phyloP scores from a whole-genome alignment of 35 echinoderm and acorn worm species.

The Chiridota heheva region DNA sequence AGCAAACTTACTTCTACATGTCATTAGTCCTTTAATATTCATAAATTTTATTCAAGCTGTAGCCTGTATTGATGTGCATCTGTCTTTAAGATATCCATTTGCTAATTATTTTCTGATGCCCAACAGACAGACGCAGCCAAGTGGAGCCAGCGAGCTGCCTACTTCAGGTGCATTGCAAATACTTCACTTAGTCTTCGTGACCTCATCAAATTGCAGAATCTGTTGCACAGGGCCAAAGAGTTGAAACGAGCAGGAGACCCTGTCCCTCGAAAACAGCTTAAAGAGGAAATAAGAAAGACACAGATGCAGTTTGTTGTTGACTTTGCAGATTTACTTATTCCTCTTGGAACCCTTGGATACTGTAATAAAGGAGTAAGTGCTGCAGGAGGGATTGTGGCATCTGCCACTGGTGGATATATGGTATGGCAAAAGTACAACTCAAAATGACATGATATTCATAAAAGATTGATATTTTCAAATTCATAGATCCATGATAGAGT shows the following conservation, averaged over 20 bases:
- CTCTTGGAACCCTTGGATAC: conserved; percentile 61
- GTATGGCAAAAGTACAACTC: conserved; percentile 61
- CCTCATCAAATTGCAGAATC: conserved; percentile 65
- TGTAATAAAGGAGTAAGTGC: conserved; percentile 76
- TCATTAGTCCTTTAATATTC: too few relatives aligned
- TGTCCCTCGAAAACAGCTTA: conserved; percentile 3
- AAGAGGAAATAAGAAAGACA: conserved; percentile 42
- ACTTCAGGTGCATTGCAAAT: conserved; percentile 73
- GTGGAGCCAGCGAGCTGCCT: conserved; percentile 60
- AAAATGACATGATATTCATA: conserved; percentile 29
- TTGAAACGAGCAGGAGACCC: conserved; percentile 51
- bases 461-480: neutral
- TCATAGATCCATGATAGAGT: too few relatives aligned
- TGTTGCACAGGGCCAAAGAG: conserved; percentile 41
- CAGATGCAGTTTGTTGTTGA: conserved; percentile 59
- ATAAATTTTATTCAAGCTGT: neutral
- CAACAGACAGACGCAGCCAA: conserved; percentile 72
- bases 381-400: conserved; percentile 64
- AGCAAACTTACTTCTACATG: too few relatives aligned
- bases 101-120: too few relatives aligned
- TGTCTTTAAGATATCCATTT: too few relatives aligned
- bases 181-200: conserved; percentile 60
- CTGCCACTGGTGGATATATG: conserved; percentile 53
- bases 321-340: conserved; percentile 69
- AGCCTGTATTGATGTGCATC: too few relatives aligned